Evolutionary conservation across 2,113 vertebrate genomes (phyloP).

Genomic region (Heliornis fulica): DNA sequence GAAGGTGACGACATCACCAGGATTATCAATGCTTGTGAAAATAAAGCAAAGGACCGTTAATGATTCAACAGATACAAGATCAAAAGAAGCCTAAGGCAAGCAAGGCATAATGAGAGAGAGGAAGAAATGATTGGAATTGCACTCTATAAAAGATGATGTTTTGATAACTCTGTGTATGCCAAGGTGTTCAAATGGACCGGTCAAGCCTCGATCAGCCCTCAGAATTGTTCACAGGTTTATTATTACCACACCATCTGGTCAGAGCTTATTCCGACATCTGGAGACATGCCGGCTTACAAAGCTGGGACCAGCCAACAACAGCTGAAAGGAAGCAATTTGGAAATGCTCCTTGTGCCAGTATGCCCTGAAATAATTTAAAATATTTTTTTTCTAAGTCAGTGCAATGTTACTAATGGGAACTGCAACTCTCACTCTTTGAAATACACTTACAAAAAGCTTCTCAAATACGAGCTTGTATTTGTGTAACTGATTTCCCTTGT

Average conservation of each 20-base stretch:
- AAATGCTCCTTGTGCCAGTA: background rate
- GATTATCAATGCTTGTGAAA: background rate
- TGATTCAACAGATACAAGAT: background rate
- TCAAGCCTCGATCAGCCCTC: background rate
- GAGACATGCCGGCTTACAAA: background rate
- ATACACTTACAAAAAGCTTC: background rate
- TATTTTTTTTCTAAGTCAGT: background rate
- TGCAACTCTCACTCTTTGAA: background rate
- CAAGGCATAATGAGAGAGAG: background rate
- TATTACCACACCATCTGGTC: conserved; percentile 33
- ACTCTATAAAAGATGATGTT: background rate
- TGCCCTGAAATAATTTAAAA: background rate
- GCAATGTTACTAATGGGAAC: background rate
- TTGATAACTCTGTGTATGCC: background rate
- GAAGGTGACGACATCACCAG: background rate
- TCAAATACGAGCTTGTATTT: background rate
- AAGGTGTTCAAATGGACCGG: background rate
- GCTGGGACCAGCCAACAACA: background rate
- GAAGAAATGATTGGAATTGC: background rate
- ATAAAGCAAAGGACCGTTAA: background rate
- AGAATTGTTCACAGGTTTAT: background rate
- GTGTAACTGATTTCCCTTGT: background rate
- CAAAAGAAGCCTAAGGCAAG: background rate
- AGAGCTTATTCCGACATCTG: background rate
- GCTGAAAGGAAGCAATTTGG: background rate